A percentile compares a stretch with the other conserved stretches of the same genome.
Conservation (phyloP, 2,113 vertebrate species). For the Esox niger region DNA sequence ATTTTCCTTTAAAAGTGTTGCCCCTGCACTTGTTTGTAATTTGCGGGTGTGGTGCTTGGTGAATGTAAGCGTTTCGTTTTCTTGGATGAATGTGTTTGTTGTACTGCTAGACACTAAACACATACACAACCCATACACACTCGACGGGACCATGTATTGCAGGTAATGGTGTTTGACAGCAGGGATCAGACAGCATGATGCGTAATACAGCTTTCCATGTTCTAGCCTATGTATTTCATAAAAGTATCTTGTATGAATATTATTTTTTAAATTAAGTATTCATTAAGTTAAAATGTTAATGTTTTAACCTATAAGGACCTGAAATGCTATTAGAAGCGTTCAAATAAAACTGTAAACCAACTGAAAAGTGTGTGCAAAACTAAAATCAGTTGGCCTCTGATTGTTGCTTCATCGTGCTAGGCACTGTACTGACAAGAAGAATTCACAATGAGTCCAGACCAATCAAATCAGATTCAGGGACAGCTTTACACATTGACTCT, state of each 20-base stretch:
- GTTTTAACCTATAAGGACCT: neutral
- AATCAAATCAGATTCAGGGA: slow-evolving; percentile 2
- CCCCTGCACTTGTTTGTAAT: too few relatives aligned
- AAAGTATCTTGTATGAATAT: neutral
- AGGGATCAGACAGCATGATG: neutral
- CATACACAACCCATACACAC: neutral
- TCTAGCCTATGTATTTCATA: neutral
- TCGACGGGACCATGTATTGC: neutral
- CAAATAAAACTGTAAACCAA: slow-evolving; percentile 34
- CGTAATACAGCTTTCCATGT: neutral
- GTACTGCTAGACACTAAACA: neutral
- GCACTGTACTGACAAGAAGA: slow-evolving; percentile 53
- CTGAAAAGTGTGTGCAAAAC: slow-evolving; percentile 24
- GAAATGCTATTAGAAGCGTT: slow-evolving; percentile 26
- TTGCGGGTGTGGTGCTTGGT: too few relatives aligned
- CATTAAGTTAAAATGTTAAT: neutral
- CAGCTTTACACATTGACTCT: slow-evolving; percentile 27
- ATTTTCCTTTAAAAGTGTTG: too few relatives aligned
- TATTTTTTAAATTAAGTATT: neutral
- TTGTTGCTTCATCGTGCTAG: slow-evolving; percentile 62
- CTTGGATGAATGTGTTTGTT: too few relatives aligned
- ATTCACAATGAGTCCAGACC: slow-evolving; percentile 28
- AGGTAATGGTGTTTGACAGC: neutral
- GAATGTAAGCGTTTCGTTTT: too few relatives aligned
- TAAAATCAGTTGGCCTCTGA: slow-evolving; percentile 39